Base-by-base conservation (phyloP, 2,113 vertebrate species). In the Pollimyrus isidori region DNA sequence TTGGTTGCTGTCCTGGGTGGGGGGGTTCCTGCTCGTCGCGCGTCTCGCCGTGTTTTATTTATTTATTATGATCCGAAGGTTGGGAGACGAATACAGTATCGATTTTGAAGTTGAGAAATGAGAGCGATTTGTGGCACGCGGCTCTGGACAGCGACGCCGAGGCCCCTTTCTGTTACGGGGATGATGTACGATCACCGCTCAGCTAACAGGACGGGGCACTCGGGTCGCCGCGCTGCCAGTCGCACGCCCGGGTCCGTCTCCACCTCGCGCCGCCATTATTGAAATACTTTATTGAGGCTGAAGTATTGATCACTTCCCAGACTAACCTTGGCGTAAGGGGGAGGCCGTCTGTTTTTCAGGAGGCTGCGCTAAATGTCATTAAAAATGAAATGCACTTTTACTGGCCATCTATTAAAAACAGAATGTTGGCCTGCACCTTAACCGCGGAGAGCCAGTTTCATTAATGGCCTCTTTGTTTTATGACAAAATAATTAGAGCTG, bases 401-500 rank as follows among this genome's bases (percentile, higher is more conserved):
- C 85, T 7, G 83, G 91, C 90, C 2, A 93, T 95, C 96, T 94
- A 46, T 84, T 84, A 95, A 95, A 62, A 26, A 3, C 2, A 30
- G 26, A 69, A 26, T 10, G 5, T 80, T 17, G 5, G 95, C 94
- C 94, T n/a, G 89, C 87, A 10, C 91, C 92, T 94, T 93, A 94
- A 94, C 93, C 94, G 93, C 92, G 92, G 90, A 93, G 95, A 96
- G 96, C 95, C 95, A 94, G 95, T 95, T 96, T 94, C 96, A 96
- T 97, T 97, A 96, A 97, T 94, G 97, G 97, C 95, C 94, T 96
- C 96, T 93, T 92, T 93, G 94, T 93, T 99, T 98, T 98, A 97
- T 98, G 97, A 97, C 96, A 96, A 94, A 95, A 96, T 97, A 98
- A 97, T 98, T 98, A 98, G 97, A 96, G 96, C 95, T 97, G 94